A percentile compares a stretch with the other conserved stretches of the same genome.
Evolutionary conservation across 1,140 invertebrate genomes (phyloP).

Genomic region (Pantala flavescens): DNA sequence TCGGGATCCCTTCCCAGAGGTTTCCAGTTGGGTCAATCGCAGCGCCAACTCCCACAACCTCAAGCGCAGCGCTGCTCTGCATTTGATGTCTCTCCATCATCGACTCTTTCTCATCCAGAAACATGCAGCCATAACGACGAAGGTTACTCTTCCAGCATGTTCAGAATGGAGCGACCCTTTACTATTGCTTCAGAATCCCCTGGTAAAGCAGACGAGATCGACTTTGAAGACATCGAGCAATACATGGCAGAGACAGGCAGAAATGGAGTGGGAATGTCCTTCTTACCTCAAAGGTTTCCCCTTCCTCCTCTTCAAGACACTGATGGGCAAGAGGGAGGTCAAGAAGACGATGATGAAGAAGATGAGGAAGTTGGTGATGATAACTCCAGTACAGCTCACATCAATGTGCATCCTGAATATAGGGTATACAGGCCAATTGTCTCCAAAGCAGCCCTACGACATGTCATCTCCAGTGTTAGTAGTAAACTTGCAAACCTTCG

Average conservation of each 20-base stretch:
- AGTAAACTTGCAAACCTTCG: conserved; percentile 27
- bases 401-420: conserved; percentile 60
- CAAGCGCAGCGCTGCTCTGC: background rate
- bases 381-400: conserved; percentile 33
- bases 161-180: conserved; percentile 46
- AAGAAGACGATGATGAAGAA: background rate
- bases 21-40: conserved; percentile 48
- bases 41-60: conserved; percentile 29
- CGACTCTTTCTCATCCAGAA: conserved; percentile 27
- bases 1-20: conserved; percentile 66
- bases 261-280: background rate
- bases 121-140: conserved; percentile 34
- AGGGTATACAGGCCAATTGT: conserved; percentile 56
- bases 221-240: conserved; percentile 44
- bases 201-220: conserved; percentile 37
- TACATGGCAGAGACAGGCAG: conserved; percentile 42
- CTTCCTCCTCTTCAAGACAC: conserved; percentile 28
- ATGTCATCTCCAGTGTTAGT: conserved; percentile 35
- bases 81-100: conserved; percentile 18
- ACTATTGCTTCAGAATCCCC: conserved; percentile 56
- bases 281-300: conserved; percentile 15
- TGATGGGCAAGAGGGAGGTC: conserved; percentile 33
- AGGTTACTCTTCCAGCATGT: conserved; percentile 32
- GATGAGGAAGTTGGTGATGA: background rate
- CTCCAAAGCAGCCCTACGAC: conserved; percentile 35